These are phyloP conservation scores for Sander vitreus DNA, from an alignment of 2,113 vertebrate genomes.

Conservation along the genomic window DNA sequence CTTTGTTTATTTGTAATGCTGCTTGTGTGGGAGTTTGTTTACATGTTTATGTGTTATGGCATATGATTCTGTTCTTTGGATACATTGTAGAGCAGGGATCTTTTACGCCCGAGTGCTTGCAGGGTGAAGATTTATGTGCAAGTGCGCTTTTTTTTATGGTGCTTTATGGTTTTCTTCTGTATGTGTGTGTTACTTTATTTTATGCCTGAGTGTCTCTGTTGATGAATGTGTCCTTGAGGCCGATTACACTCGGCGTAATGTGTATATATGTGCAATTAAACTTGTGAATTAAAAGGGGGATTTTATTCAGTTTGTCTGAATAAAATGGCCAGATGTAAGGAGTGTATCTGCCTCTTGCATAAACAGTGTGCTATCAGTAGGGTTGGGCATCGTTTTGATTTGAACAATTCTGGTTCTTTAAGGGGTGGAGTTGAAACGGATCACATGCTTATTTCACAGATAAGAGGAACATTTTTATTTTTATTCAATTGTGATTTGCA, in stretches of 20 bases:
- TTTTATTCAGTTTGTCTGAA: constrained; percentile 23
- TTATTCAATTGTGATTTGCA: too few relatives aligned
- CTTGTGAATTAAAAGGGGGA: constrained; percentile 30
- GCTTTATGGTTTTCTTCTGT: constrained; percentile 53
- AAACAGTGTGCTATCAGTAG: neutral
- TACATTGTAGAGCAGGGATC: constrained; percentile 6
- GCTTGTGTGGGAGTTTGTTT: constrained; percentile 69
- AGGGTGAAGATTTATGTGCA: constrained; percentile 63
- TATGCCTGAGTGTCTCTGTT: constrained; percentile 60
- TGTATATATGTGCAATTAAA: constrained; percentile 69
- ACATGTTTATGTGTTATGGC: constrained; percentile 63
- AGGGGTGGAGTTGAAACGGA: too few relatives aligned
- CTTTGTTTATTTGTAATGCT: constrained; percentile 47
- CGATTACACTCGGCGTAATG: constrained; percentile 52
- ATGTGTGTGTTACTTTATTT: constrained; percentile 56
- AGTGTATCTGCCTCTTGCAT: neutral
- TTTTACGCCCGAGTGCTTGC: constrained; percentile 38
- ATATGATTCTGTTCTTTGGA: constrained; percentile 37
- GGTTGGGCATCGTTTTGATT: too few relatives aligned
- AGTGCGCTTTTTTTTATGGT: constrained; percentile 36
- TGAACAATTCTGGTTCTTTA: too few relatives aligned
- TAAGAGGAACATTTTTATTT: too few relatives aligned
- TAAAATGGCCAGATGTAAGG: neutral
- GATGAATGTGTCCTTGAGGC: constrained; percentile 62
- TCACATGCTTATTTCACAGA: too few relatives aligned